These are phyloP conservation scores for Leptura quadrifasciata DNA, from an alignment of 2,888 invertebrate species.

Conservation along the genomic window DNA sequence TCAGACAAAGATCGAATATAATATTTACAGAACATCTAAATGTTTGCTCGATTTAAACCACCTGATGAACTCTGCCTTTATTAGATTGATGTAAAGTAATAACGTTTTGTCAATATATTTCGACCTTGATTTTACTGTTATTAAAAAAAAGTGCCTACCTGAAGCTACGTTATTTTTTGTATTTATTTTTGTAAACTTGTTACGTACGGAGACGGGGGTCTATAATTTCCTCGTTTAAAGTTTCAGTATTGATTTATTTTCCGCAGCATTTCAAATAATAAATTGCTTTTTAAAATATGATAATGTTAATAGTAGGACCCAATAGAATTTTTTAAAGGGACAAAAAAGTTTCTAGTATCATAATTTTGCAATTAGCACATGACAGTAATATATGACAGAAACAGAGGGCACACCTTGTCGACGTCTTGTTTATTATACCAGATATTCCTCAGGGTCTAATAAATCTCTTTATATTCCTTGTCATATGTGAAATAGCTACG, in stretches of 20 bases:
- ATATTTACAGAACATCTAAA: neutral
- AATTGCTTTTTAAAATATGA: too few species aligned
- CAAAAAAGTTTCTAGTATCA: too few species aligned
- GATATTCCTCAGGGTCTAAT: too few species aligned
- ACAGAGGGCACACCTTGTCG: too few species aligned
- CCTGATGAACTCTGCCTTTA: conserved; percentile 30
- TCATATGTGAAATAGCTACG: too few species aligned
- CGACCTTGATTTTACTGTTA: conserved; percentile 16
- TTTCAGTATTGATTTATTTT: neutral
- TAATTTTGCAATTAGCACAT: too few species aligned
- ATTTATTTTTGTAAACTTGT: neutral
- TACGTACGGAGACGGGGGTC: neutral
- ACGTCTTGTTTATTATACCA: too few species aligned
- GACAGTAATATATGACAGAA: too few species aligned
- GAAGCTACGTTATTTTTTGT: neutral
- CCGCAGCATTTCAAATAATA: too few species aligned
- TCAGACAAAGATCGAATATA: neutral
- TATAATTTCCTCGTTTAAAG: neutral
- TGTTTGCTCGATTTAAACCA: conserved; percentile 31
- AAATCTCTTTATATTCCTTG: too few species aligned
- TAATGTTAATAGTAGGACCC: too few species aligned
- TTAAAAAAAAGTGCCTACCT: neutral
- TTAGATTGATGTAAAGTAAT: conserved; percentile 11
- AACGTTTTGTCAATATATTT: conserved; percentile 32
- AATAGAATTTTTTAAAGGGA: too few species aligned